A percentile compares a stretch with the other conserved stretches of the same genome.
phyloP scores from a whole-genome alignment of 1,140 invertebrate species.

The Procambarus virginalis region DNA sequence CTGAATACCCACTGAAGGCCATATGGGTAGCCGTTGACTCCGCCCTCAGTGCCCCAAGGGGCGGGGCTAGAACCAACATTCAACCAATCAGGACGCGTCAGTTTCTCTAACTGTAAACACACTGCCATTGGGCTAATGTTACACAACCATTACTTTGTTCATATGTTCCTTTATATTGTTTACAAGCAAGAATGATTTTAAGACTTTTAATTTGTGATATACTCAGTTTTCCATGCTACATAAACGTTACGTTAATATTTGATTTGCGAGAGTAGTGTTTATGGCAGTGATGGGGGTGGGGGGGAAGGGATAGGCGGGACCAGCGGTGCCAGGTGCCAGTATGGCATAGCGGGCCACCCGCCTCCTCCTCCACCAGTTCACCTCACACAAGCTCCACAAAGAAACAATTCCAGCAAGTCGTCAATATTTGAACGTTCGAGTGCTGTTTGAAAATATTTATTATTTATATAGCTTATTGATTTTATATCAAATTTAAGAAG shows the following conservation, averaged over 20 bases:
- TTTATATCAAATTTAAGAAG: background rate
- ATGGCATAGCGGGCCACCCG: background rate
- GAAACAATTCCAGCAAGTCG: background rate
- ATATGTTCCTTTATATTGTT: background rate
- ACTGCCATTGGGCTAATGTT: background rate
- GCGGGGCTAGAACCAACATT: background rate
- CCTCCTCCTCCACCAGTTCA: background rate
- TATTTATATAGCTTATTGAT: background rate
- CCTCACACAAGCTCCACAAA: background rate
- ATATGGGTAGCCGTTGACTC: background rate
- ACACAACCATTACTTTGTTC: background rate
- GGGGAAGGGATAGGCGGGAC: constrained; percentile 8
- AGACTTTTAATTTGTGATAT: background rate
- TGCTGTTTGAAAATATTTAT: background rate
- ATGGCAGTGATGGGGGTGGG: background rate
- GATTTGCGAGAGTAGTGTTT: background rate
- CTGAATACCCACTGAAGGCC: constrained; percentile 26
- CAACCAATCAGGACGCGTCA: background rate
- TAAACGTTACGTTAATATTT: background rate
- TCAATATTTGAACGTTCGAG: background rate
- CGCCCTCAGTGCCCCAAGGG: constrained; percentile 13
- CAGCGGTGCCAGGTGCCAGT: background rate
- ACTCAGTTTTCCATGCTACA: no score
- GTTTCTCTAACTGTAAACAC: background rate
- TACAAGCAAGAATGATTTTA: background rate